Base-by-base conservation (phyloP, 2,888 invertebrate species). In the Oscheius sp. region DNA sequence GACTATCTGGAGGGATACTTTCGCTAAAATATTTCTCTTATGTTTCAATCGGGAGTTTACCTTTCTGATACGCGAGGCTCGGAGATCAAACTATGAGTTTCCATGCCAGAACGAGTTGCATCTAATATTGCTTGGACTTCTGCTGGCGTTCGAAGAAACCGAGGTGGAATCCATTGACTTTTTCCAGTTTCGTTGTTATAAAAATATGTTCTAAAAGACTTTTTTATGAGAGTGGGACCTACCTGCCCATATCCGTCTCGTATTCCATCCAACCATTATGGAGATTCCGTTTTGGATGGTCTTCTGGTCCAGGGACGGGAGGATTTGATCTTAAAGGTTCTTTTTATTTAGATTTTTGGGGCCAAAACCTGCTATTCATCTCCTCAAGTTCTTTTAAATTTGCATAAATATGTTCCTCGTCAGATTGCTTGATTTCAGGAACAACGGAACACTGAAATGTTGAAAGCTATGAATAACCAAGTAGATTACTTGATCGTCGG, bases 151-250 rank as follows among this genome's bases (percentile, higher is more conserved):
- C 78, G 63, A 15, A 81, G 72, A 33, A 80, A 74, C 52, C 81
- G 71, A 29, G 81, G 81, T 27, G 81, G 81, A 67, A 83, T 83
- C 85, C 85, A 85, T 64, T 85, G 85, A 61, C 81, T 80, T 45
- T 79, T 73, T 8, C 74, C 78, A n/a, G 79, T 75, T 20, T 78
- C 79, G 27, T 72, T 70, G 61, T 84, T 78, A 67, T 72, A 79
- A 70, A 84, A 79, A 50, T 75, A 81, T 6, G 78, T 77, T 50
- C 77, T 71, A 17, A 10, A 37, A 39, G 2, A 23, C 17, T 53
- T 42, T 25, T 25, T 20, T 10, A 4, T n/a, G 3, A 27, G 15
- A 37, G 23, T 34, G n/a, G n/a, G n/a, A n/a, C n/a, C n/a, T n/a
- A 81, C 70, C 83, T 70, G 23, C 84, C 84, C n/a, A 79, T 78